A percentile compares a stretch with the other conserved stretches of the same genome.
Evolutionary conservation across 2,888 invertebrate genomes (phyloP).

Genomic region (Melieria omissa): DNA sequence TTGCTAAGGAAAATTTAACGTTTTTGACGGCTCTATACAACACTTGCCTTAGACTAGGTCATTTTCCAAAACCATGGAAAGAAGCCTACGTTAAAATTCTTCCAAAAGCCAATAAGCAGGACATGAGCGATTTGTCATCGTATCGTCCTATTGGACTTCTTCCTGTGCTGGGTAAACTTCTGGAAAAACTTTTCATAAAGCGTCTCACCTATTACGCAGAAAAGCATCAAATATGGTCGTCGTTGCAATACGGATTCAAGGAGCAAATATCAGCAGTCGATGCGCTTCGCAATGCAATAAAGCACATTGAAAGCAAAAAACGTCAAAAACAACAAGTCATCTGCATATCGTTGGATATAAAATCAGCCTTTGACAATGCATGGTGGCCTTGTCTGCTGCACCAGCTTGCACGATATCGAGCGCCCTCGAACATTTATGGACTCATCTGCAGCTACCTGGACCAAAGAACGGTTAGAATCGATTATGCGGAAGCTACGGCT

Average conservation of each 20-base stretch:
- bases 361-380: conserved; percentile 11
- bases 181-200: background rate
- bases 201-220: background rate
- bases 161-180: no score
- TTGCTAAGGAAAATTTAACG: background rate
- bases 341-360: conserved; percentile 8
- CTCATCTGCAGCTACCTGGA: conserved; percentile 6
- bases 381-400: conserved; percentile 14
- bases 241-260: background rate
- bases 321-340: background rate
- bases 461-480: background rate
- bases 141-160: no score
- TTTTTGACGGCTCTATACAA: background rate
- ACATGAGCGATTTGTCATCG: no score
- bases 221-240: background rate
- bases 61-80: conserved; percentile 5
- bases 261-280: background rate
- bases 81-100: background rate
- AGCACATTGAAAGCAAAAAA: conserved; percentile 5
- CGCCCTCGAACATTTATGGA: background rate
- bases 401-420: background rate
- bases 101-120: no score
- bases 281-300: background rate
- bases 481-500: conserved; percentile 6
- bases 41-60: background rate